Base-by-base conservation (phyloP, 2,888 invertebrate genomes). In the Drosophila nigricruria region DNA sequence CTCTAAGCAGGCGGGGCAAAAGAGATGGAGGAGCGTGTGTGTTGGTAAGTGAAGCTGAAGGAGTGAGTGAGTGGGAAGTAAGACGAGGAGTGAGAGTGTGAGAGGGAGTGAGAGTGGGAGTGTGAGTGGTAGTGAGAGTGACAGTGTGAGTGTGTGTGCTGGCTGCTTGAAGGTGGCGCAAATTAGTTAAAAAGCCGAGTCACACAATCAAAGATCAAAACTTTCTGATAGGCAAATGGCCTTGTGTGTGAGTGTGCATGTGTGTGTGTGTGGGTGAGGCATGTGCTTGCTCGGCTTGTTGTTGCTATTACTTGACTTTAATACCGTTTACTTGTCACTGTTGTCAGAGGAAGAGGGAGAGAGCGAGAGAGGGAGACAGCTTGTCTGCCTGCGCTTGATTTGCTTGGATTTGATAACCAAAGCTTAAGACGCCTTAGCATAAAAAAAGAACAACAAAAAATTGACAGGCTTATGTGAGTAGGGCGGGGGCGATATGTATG, bases 171-270 rank as follows among this genome's bases (percentile, higher is more conserved):
- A 68, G 78, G 87, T 84, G 84, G 72, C 76, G 81, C 89, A 91
- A 91, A 91, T 91, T 91, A 91, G 90, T 90, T 88, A 90, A 91
- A 89, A 90, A 89, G 83, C 88, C 87, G 70, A 79, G 69, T 53
- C 81, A 82, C 70, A 85, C 89, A 91, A 90, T 91, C 91, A 91
- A 89, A 90, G 88, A 91, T 91, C 81, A 73, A 77, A 88, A 87
- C 76, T 81, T 85, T 68, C 56, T 77, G 89, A 89, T 87, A 84
- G 77, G 61, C 71, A 77, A 73, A 71, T 80, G 70, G 62, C 27
- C 42, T 58, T 27, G 38, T 34, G 42, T 36, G 52, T 40, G 63
- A 23, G 59, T 34, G 62, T 20, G 27, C 23, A 25, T 52, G 61
- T 65, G 52, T 45, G 56, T 53, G 52, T 42, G 59, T 47, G 47